Evolutionary conservation across 2,888 invertebrate genomes (phyloP), one percentile per base, ranked within the genome.

Genomic region (Amphipyra berbera): DNA sequence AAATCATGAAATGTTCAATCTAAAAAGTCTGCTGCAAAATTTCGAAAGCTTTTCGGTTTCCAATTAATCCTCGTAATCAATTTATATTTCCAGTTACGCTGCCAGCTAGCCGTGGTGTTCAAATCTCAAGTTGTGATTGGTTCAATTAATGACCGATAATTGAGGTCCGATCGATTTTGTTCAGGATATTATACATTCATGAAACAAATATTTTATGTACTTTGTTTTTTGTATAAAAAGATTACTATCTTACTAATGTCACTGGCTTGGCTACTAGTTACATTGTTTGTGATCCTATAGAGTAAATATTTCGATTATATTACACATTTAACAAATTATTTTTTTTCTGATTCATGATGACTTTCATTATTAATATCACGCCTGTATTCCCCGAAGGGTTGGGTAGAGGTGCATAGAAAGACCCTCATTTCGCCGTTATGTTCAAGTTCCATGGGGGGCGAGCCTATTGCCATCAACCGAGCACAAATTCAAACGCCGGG

Each of bases 51-150:
- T 46, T 45, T 64, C 33, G 42, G 7, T 30, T 48, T 46, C 54
- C 66, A 74, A 71, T 74, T 72, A 66, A 65, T 63, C 44, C 52
- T 55, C 45, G 57, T 55, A 64, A 73, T 76, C 61, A 60, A 61
- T 58, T 75, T 61, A 44, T 41, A 69, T 61, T 64, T 61, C 60
- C 71, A 64, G 50, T 60, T 47, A 59, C 44, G 48, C 49, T 52
- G 46, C 53, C 61, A 57, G 53, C 40, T 38, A 44, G 27, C 50
- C 45, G 30, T 54, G 40, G 35, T 21, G 45, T 66, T 55, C 50
- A 64, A 68, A 63, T 65, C 56, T 60, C 45, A 27, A 52, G 27
- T 52, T 61, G 55, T 58, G 61, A 78, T 68, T 66, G 73, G 54
- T 73, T 42, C 59, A 60, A 76, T 71, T 64, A 70, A 68, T 57